Base-by-base conservation (phyloP, 2,888 invertebrate species). In the Synergus itoensis region DNA sequence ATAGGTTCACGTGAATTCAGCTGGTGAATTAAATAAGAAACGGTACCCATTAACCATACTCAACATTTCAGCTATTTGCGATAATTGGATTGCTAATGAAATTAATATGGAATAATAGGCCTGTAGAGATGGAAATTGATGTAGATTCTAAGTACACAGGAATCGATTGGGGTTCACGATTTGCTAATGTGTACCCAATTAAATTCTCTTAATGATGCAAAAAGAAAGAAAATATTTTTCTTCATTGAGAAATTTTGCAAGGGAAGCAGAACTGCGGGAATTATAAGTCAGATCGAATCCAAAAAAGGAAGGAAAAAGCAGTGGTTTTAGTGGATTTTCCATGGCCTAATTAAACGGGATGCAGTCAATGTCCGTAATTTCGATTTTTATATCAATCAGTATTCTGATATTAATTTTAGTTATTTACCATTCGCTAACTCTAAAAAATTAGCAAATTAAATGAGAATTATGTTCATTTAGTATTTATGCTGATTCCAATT, bases 141-240 rank as follows among this genome's bases (percentile, higher is more conserved):
- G 36, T 57, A 53, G 36, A 57, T 73, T 73, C n/a, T 36, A 14
- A 14, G 14, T 62, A 73, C 40, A 40, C 73, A 36, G 11, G 12
- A 73, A 57, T 57, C 53, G 36, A 73, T 73, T 40, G 36, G 9
- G 53, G 5, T 16, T 73, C 36, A 4, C n/a, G 40, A 36, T 53
- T n/a, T 28, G 73, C 53, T 73, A 57, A 57, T 73, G 18, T 73
- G 57, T 53, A 73, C n/a, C 53, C 53, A 40, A 73, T 73, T 18
- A 57, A n/a, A 36, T 28, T 36, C 16, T n/a, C 53, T 16, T 73
- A 57, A 73, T 53, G 12, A 53, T 57, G 73, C 53, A 73, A 73
- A 69, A 73, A 18, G n/a, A 40, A n/a, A n/a, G 16, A 28, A 45
- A 45, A 36, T 53, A 73, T 73, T 73, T 57, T 53, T 4, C n/a